Percentiles rank a stretch among this genome's conserved stretches.
Evolutionary conservation across 2,113 vertebrate genomes (phyloP).

Genomic region (Pelobates fuscus): DNA sequence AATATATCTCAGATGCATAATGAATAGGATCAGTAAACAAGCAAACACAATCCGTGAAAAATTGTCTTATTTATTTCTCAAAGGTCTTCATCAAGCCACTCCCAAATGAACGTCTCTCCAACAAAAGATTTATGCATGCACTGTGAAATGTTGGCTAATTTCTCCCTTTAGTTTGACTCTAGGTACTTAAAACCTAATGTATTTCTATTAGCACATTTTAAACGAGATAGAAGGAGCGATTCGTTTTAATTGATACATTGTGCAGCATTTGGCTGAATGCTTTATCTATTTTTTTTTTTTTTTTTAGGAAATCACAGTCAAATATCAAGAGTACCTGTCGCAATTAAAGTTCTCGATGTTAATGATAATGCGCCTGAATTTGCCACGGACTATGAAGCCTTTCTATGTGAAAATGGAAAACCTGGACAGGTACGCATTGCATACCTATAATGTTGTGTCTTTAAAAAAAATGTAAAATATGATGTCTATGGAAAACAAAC

Average conservation of each 20-base stretch:
- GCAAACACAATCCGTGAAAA: constrained; percentile 60
- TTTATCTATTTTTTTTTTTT: constrained; percentile 53
- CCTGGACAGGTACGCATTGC: constrained; percentile 83
- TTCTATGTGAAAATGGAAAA: constrained; percentile 96
- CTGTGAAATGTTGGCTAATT: constrained; percentile 43
- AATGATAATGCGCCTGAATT: constrained; percentile 98
- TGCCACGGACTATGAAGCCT: constrained; percentile 89
- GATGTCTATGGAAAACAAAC: no score
- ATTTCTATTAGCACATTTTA: constrained; percentile 43
- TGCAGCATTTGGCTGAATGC: not conserved
- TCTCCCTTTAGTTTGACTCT: constrained; percentile 43
- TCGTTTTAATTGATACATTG: constrained; percentile 13
- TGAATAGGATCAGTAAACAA: constrained; percentile 63
- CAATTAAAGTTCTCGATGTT: constrained; percentile 94
- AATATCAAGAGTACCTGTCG: constrained; percentile 89
- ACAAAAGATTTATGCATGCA: constrained; percentile 54
- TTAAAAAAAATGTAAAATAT: no score
- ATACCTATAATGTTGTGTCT: no score
- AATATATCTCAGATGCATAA: constrained; percentile 59
- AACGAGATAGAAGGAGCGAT: constrained; percentile 20
- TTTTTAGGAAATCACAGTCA: constrained; percentile 93
- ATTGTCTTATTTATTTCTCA: constrained; percentile 57
- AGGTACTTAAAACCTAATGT: constrained; percentile 29
- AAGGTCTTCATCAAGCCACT: constrained; percentile 57
- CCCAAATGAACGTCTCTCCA: constrained; percentile 57